Base-by-base conservation (phyloP, 2,888 invertebrate species). In the Eubasilissa splendida region DNA sequence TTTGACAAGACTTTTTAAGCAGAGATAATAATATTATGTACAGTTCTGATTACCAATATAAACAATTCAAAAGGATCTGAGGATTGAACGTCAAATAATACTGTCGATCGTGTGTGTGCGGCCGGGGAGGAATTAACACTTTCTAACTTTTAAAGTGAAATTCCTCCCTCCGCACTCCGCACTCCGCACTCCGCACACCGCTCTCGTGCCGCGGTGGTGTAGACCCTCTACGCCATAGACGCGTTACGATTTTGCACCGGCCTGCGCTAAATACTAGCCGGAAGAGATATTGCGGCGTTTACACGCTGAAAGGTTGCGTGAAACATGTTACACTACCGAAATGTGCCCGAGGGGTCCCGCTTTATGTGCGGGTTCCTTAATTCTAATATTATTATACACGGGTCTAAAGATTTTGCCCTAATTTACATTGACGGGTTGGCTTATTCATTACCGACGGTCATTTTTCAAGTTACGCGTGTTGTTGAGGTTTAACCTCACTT, bases 261-360 rank as follows among this genome's bases (percentile, higher is more conserved):
- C 9, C 3, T 60, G 31, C 22, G 60, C 14, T 31, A 3, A 31
- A 52, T 56, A 33, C 54, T 4, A 11, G 54, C 54, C 9, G 54
- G 70, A 54, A 70, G 70, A 70, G 70, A 71, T 56, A 71, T 56
- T 9, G 56, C 33, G 31, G 54, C 31, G 56, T 56, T 56, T 56
- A 56, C 56, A 31, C 56, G 9, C 31, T 56, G 68, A 71, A 71
- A 56, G 71, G 71, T 70, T 54, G 54, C 12, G 54, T 22, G 42
- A 31, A 71, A 71, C 71, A 56, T 71, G 31, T 71, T 33, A 56
- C 42, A 7, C 56, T 22, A 56, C 70, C 31, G 22, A 71, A 71
- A 53, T 54, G 12, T 56, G 11, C 54, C 68, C 68, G n/a, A 68
- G 68, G n/a, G 52, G n/a, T 52, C 22, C 12, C 33, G 33, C 33